These are phyloP conservation scores for Calliphora vomitoria DNA, from an alignment of 2,888 invertebrate genomes.

Conservation along the genomic window DNA sequence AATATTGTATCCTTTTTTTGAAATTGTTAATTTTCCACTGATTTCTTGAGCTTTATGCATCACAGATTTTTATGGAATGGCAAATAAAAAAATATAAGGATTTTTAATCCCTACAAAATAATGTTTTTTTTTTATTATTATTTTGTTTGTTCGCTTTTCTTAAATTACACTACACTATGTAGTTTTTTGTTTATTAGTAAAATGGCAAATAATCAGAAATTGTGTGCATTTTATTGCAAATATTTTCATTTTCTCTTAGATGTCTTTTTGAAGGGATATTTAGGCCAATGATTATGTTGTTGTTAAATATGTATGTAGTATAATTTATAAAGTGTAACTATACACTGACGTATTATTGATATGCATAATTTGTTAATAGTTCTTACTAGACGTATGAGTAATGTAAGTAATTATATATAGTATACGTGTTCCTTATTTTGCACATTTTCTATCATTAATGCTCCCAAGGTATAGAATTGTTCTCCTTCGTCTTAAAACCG, in stretches of 20 bases:
- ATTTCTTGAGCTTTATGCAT: conserved; percentile 62
- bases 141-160: conserved; percentile 32
- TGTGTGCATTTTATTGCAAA: background rate
- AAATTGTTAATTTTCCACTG: conserved; percentile 65
- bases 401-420: no score
- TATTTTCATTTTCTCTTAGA: conserved; percentile 1
- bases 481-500: no score
- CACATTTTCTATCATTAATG: no score
- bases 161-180: conserved; percentile 28
- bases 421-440: no score
- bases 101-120: conserved; percentile 26
- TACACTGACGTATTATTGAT: no score
- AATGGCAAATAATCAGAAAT: conserved; percentile 4
- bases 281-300: conserved; percentile 32
- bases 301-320: no score
- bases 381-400: no score
- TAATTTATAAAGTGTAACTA: no score
- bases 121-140: background rate
- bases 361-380: no score
- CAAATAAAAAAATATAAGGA: conserved; percentile 26
- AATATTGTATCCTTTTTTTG: conserved; percentile 38
- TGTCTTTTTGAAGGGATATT: background rate
- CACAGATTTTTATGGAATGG: conserved; percentile 54
- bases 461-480: no score
- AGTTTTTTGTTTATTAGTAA: conserved; percentile 16